A percentile compares a stretch with the other conserved stretches of the same genome.
Evolutionary conservation across 2,113 vertebrate genomes (phyloP).

Genomic region (Chitala chitala): DNA sequence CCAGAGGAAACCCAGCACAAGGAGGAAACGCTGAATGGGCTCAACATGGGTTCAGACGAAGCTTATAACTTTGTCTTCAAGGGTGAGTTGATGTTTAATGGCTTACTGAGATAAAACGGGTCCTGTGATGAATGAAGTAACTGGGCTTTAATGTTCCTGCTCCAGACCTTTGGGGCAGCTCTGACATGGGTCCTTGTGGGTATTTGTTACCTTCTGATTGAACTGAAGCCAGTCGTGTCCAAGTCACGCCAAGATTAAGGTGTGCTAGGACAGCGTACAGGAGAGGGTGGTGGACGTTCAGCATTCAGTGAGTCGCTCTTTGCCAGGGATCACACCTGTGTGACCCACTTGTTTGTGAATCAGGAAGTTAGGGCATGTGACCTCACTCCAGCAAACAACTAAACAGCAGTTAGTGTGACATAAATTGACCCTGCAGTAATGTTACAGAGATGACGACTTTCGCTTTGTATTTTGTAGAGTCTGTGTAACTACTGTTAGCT

Average conservation of each 20-base stretch:
- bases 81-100: constrained; percentile 50
- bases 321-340: neutral
- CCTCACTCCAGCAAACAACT: neutral
- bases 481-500: neutral
- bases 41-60: constrained; percentile 58
- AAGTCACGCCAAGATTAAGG: neutral
- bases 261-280: neutral
- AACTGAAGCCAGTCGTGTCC: neutral
- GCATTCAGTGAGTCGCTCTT: neutral
- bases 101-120: neutral
- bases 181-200: neutral
- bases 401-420: constrained; percentile 1
- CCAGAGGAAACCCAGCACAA: constrained; percentile 32
- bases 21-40: constrained; percentile 18
- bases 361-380: constrained; percentile 3
- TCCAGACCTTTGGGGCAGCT: neutral
- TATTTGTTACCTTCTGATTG: neutral
- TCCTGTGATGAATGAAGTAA: neutral
- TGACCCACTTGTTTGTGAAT: neutral
- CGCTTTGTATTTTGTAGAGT: neutral
- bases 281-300: neutral
- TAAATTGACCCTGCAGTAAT: neutral
- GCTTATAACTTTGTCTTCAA: constrained; percentile 68
- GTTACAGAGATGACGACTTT: neutral
- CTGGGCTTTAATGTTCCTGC: neutral